phyloP scores from a whole-genome alignment of 2,888 invertebrate genomes.

The Flabesymbios commensalis region DNA sequence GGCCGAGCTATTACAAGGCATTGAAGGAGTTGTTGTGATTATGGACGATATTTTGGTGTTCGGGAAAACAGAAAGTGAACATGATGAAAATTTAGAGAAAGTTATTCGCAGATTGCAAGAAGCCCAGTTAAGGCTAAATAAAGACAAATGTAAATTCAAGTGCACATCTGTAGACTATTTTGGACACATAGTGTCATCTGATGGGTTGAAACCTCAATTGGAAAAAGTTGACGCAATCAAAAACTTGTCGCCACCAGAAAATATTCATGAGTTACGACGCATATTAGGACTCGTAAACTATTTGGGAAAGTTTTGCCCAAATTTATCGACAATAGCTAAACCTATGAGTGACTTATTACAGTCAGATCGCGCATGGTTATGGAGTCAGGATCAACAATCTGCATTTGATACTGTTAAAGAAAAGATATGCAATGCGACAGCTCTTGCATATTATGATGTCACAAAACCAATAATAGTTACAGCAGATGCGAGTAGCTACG shows the following conservation, averaged over 20 bases:
- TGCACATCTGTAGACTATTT: constrained; percentile 18
- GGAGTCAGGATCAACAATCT: constrained; percentile 25
- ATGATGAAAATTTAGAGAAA: constrained; percentile 22
- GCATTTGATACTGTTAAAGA: constrained; percentile 31
- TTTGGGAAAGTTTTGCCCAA: constrained; percentile 24
- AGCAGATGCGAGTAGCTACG: constrained; percentile 36
- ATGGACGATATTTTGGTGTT: constrained; percentile 33
- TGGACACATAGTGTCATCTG: constrained; percentile 29
- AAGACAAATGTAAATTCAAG: constrained; percentile 27
- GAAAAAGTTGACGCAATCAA: constrained; percentile 22
- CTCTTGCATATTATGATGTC: constrained; percentile 32
- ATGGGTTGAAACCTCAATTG: constrained; percentile 28
- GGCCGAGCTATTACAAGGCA: constrained; percentile 22
- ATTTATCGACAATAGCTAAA: constrained; percentile 28
- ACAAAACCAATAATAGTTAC: constrained; percentile 33
- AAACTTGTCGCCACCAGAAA: constrained; percentile 25
- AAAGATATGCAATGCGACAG: constrained; percentile 22
- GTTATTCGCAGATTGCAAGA: constrained; percentile 14
- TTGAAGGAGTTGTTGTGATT: constrained; percentile 33
- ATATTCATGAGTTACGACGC: constrained; percentile 26
- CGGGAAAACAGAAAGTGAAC: constrained; percentile 19
- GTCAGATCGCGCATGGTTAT: constrained; percentile 22
- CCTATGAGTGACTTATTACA: constrained; percentile 32
- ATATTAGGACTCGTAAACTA: constrained; percentile 37
- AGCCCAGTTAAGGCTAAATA: constrained; percentile 28